Evolutionary conservation across 2,888 invertebrate genomes (phyloP).

Genomic region (Chrysolina americana): DNA sequence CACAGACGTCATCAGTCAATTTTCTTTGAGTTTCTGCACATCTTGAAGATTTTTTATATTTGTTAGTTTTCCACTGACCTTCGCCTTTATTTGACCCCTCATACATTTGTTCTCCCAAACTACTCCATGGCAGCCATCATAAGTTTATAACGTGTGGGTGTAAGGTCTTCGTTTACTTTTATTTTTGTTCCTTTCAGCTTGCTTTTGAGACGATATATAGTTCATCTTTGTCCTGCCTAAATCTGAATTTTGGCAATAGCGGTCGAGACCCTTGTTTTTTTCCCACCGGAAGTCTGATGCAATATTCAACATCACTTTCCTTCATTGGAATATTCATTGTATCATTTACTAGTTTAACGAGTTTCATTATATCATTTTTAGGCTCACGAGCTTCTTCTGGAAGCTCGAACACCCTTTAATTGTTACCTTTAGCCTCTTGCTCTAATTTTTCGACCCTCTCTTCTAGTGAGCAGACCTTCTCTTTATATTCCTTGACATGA

Average conservation of each 20-base stretch:
- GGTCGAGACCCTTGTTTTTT: not conserved
- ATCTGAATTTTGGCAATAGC: not conserved
- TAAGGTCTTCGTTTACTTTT: not conserved
- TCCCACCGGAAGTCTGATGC: too few relatives aligned
- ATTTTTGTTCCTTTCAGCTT: not conserved
- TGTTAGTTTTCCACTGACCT: not conserved
- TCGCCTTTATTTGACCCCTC: not conserved
- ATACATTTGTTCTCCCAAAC: not conserved
- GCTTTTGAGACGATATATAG: not conserved
- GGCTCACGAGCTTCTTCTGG: too few relatives aligned
- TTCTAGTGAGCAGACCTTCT: slow-evolving; percentile 8
- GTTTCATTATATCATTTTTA: too few relatives aligned
- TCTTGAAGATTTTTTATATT: not conserved
- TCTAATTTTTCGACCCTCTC: slow-evolving; percentile 7
- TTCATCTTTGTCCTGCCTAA: not conserved
- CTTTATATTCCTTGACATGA: slow-evolving; percentile 21
- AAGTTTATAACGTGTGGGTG: not conserved
- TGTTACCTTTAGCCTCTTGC: too few relatives aligned
- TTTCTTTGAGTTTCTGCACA: not conserved
- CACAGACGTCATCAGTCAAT: not conserved
- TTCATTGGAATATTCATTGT: too few relatives aligned
- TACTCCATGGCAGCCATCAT: not conserved
- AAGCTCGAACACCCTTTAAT: too few relatives aligned
- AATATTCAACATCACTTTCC: too few relatives aligned
- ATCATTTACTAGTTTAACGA: too few relatives aligned